A percentile compares a stretch with the other conserved stretches of the same genome.
Evolutionary conservation across 2,888 invertebrate genomes (phyloP).

Genomic region (Harmothoe impar): DNA sequence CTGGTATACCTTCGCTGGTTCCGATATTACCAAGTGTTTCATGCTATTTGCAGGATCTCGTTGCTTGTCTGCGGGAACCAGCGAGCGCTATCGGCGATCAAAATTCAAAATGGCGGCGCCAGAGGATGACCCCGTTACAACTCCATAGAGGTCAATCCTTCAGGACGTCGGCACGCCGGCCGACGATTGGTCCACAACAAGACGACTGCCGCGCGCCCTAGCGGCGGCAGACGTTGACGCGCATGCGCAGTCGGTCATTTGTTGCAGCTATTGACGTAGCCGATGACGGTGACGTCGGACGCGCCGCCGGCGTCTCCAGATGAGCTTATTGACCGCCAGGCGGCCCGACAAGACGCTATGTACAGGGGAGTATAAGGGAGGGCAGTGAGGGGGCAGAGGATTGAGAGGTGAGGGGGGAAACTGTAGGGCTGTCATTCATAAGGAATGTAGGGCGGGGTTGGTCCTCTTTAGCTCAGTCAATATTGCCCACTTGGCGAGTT

Average conservation of each 20-base stretch:
- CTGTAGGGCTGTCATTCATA: constrained; percentile 10
- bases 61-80: no score
- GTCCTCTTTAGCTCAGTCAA: constrained; percentile 41
- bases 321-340: constrained; percentile 46
- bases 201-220: background rate
- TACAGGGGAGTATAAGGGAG: background rate
- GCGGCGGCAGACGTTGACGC: constrained; percentile 13
- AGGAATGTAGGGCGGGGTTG: constrained; percentile 3
- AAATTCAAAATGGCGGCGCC: no score
- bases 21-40: no score
- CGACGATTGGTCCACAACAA: background rate
- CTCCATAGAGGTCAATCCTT: background rate
- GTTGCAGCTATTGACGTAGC: constrained; percentile 24
- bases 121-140: no score
- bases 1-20: no score
- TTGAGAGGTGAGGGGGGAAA: constrained; percentile 20
- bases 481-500: constrained; percentile 7
- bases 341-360: background rate
- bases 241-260: constrained; percentile 37
- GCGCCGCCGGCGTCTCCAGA: background rate
- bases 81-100: no score
- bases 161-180: background rate
- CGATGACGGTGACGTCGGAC: background rate
- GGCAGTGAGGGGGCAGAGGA: background rate
- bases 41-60: no score